These are phyloP conservation scores for Arbacia lixula DNA, from an alignment of 53 echinoderm and acorn worm species.

Conservation along the genomic window DNA sequence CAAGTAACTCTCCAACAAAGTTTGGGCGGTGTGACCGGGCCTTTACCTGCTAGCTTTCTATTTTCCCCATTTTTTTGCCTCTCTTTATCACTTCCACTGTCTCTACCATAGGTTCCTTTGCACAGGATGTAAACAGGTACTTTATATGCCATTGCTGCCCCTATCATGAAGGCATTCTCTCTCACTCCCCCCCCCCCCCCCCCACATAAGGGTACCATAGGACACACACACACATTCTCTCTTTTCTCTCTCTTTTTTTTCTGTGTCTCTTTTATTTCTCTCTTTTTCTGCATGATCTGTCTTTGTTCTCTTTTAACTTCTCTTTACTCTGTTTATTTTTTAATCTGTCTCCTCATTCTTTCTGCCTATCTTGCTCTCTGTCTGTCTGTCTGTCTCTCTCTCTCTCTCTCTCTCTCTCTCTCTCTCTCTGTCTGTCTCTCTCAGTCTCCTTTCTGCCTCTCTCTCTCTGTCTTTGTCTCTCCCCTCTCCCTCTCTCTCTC, in stretches of 20 bases:
- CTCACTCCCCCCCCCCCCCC: no score
- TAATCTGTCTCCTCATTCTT: background rate
- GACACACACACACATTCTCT: no score
- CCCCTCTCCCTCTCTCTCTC: background rate
- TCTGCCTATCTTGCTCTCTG: background rate
- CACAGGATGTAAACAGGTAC: no score
- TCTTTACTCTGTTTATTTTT: background rate
- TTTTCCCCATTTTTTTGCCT: no score
- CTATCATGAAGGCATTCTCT: no score
- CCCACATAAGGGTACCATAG: no score
- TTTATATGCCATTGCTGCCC: no score
- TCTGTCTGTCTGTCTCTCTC: background rate
- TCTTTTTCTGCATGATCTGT: background rate
- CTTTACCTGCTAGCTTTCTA: no score
- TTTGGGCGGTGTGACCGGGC: no score
- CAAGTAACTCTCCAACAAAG: no score
- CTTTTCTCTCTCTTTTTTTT: background rate
- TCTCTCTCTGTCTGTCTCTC: conserved; percentile 1
- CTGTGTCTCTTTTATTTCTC: background rate
- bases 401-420: background rate
- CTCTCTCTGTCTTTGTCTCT: background rate
- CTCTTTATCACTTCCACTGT: no score
- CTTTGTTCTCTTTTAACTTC: background rate
- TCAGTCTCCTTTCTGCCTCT: background rate
- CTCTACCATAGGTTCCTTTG: no score